Evolutionary conservation across 2,797 vertebrate species (phyloP).

Genomic region (Sebastes minor): DNA sequence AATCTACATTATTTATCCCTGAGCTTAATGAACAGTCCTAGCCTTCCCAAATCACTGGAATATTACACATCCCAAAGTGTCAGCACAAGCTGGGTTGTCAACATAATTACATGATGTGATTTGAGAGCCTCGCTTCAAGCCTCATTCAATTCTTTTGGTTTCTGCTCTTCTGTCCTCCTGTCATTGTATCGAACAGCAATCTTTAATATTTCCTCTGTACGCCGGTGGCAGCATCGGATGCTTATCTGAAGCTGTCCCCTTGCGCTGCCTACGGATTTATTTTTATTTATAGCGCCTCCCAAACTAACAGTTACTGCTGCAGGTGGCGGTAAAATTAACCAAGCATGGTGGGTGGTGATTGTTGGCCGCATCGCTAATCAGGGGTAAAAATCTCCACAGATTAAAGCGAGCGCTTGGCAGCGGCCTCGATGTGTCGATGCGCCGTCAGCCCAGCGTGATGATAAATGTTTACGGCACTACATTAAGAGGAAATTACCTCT

Average conservation of each 20-base stretch:
- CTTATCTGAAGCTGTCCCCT: conserved; percentile 25
- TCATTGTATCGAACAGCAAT: conserved; percentile 6
- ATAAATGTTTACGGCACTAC: conserved; percentile 79
- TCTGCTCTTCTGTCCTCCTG: conserved; percentile 5
- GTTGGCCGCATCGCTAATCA: conserved; percentile 45
- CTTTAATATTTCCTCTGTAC: conserved; percentile 24
- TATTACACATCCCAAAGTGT: conserved; percentile 59
- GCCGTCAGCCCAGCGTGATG: conserved; percentile 62
- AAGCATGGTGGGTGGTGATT: conserved; percentile 37
- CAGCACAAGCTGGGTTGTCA: conserved; percentile 49
- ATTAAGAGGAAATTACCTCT: conserved; percentile 79
- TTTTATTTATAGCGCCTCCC: conserved; percentile 35
- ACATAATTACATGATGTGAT: conserved; percentile 58
- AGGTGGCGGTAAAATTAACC: conserved; percentile 41
- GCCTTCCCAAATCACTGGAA: conserved; percentile 37
- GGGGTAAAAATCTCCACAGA: conserved; percentile 56
- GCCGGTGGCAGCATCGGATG: conserved; percentile 9
- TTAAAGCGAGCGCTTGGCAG: conserved; percentile 44
- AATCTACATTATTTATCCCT: conserved; percentile 64
- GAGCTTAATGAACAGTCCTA: conserved; percentile 55
- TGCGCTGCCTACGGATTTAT: background rate
- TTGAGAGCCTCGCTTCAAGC: conserved; percentile 36
- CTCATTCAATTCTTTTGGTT: conserved; percentile 14
- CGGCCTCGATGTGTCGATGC: conserved; percentile 44
- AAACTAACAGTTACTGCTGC: conserved; percentile 36